Evolutionary conservation across 2,888 invertebrate genomes (phyloP), one percentile per base, ranked within the genome.

Genomic region (Melanostoma scalare): DNA sequence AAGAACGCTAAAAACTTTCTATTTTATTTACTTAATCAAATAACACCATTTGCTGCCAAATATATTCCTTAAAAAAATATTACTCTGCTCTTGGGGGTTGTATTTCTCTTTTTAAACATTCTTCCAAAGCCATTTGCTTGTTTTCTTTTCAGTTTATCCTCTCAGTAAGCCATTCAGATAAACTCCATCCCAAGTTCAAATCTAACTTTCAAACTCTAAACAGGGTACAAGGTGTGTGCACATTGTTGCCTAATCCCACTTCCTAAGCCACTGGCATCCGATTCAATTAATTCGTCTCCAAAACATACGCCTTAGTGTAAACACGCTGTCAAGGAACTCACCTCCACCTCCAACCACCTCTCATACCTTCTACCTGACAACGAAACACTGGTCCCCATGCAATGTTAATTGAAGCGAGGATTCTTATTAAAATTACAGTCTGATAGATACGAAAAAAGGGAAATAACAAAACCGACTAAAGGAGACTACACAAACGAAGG

Each of bases 341-440:
- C 20, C 20, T 53, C 38, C 55, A 63, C 20, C 20, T 53, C 38
- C 61, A 30, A 60, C 44, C 33, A 60, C 63, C 63, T 50, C 4
- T 44, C 9, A 8, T 56, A 40, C 38, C 30, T 30, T 8, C n/a
- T 58, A 55, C 73, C 53, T 48, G 2, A 58, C 46, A 63, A 42
- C 48, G 44, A 42, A 72, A 56, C 61, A 53, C 67, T 48, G 52
- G 52, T 56, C 48, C 40, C 50, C 31, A 38, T 60, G 72, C 48
- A 61, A 73, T 73, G 68, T 72, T 81, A 81, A 77, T 81, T 81
- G 72, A 77, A 73, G 67, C 55, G 42, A 38, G 67, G 81, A 63
- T 61, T 77, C 72, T 68, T 77, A 81, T 81, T 73, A 77, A 77
- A 77, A 81, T 81, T 72, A 77, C 67, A 67, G 61, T 72, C 81